A percentile compares a stretch with the other conserved stretches of the same genome.
These are phyloP conservation scores for Coregonus ussuriensis DNA, from an alignment of 2,797 vertebrate species.

Conservation along the genomic window DNA sequence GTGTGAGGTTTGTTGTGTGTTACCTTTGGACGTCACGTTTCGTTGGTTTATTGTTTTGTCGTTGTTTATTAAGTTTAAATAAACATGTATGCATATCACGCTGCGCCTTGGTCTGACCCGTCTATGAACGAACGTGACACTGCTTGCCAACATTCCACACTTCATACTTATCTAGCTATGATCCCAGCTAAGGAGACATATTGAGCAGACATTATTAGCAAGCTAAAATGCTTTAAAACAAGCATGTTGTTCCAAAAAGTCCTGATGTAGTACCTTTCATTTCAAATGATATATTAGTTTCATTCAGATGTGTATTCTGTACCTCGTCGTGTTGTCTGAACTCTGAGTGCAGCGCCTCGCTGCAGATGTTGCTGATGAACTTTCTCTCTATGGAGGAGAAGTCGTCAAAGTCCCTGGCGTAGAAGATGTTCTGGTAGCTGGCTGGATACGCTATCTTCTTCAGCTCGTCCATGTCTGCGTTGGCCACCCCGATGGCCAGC, in stretches of 20 bases:
- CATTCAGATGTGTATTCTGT: background rate
- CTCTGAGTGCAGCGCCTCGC: slow-evolving; percentile 66
- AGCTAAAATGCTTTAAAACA: background rate
- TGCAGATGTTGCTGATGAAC: slow-evolving; percentile 81
- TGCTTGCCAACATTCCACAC: background rate
- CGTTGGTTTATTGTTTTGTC: too few species aligned
- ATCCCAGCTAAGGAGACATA: background rate
- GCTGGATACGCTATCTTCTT: slow-evolving; percentile 76
- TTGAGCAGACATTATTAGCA: background rate
- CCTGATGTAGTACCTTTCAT: too few species aligned
- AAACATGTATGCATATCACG: too few species aligned
- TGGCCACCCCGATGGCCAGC: slow-evolving; percentile 81
- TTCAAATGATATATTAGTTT: background rate
- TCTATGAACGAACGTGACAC: too few species aligned
- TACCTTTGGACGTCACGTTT: too few species aligned
- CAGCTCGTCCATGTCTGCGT: slow-evolving; percentile 81
- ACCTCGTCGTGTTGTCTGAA: slow-evolving; percentile 70
- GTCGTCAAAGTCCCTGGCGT: slow-evolving; percentile 81
- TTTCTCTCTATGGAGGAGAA: slow-evolving; percentile 83
- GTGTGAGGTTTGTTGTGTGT: too few species aligned
- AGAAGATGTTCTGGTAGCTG: slow-evolving; percentile 83
- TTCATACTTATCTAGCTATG: background rate
- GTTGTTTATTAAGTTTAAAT: too few species aligned
- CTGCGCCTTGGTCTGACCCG: too few species aligned
- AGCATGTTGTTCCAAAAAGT: background rate